Conservation (phyloP, 2,888 invertebrate species). For the Chalcosyrphus nemorum region DNA sequence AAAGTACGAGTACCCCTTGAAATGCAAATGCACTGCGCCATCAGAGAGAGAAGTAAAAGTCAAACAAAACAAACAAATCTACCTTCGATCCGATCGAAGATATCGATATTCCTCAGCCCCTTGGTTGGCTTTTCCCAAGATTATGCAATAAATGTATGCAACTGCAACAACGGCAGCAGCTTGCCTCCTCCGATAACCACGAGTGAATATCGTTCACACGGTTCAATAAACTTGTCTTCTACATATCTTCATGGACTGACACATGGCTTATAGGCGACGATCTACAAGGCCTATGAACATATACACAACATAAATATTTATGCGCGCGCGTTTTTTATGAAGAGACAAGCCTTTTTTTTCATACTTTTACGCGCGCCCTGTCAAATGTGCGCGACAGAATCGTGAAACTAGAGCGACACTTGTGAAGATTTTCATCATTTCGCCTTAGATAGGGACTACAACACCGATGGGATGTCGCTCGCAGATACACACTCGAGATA, state of each 20-base stretch:
- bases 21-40: conserved; percentile 46
- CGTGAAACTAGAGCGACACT: conserved; percentile 53
- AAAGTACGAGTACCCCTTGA: conserved; percentile 48
- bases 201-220: conserved; percentile 60
- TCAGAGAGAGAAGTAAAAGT: neutral
- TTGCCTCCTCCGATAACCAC: conserved; percentile 14
- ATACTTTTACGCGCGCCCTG: conserved; percentile 27
- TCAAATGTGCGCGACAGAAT: conserved; percentile 59
- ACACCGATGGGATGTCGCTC: neutral
- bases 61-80: conserved; percentile 12
- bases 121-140: conserved; percentile 30
- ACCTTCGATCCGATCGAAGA: conserved; percentile 44
- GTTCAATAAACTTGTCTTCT: conserved; percentile 72
- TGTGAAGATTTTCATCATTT: conserved; percentile 27
- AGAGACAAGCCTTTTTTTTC: conserved; percentile 61
- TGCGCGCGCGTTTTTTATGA: conserved; percentile 31
- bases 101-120: conserved; percentile 36
- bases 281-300: conserved; percentile 1
- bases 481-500: neutral
- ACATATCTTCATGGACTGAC: conserved; percentile 62
- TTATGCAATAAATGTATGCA: conserved; percentile 60
- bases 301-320: conserved; percentile 65
- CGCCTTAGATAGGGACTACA: neutral
- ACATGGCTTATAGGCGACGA: conserved; percentile 41
- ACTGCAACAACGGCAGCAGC: conserved; percentile 13